phyloP scores from a whole-genome alignment of 1,140 invertebrate species.

The Leptoteleia sp. region DNA sequence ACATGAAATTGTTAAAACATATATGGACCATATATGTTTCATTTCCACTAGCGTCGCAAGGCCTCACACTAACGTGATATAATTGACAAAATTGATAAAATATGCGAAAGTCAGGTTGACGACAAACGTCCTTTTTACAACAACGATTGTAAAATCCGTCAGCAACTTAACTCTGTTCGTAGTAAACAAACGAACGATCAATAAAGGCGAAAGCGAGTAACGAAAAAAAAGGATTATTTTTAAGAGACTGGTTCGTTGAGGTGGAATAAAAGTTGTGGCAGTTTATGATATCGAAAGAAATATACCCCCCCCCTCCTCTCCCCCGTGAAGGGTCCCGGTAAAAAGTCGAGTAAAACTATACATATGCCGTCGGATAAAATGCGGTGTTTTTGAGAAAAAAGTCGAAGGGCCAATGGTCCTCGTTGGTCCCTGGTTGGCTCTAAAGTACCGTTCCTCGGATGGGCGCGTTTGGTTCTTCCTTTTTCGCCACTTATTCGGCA shows the following conservation, averaged over 20 bases:
- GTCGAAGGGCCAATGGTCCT: conserved; percentile 31
- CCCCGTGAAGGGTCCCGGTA: conserved; percentile 20
- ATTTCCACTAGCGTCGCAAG: no score
- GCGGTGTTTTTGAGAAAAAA: conserved; percentile 11
- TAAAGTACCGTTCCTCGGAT: conserved; percentile 58
- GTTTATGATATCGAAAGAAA: not conserved
- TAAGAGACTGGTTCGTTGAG: conserved; percentile 14
- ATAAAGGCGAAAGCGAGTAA: conserved; percentile 24
- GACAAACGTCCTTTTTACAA: conserved; percentile 15
- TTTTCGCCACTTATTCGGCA: conserved; percentile 39
- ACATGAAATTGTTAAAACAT: no score
- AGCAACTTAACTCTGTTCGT: not conserved
- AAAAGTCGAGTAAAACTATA: conserved; percentile 29
- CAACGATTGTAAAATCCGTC: conserved; percentile 13
- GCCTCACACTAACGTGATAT: no score
- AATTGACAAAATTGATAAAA: conserved; percentile 1
- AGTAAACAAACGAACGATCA: conserved; percentile 44
- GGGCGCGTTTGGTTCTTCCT: conserved; percentile 5
- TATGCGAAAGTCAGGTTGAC: conserved; percentile 4
- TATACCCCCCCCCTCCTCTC: no score
- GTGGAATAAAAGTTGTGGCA: conserved; percentile 10
- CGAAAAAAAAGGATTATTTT: conserved; percentile 13
- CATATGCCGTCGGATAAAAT: conserved; percentile 17
- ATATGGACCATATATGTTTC: no score
- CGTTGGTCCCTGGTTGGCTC: conserved; percentile 21